Conservation (phyloP, 1,140 invertebrate genomes). For the Procambarus clarkii region DNA sequence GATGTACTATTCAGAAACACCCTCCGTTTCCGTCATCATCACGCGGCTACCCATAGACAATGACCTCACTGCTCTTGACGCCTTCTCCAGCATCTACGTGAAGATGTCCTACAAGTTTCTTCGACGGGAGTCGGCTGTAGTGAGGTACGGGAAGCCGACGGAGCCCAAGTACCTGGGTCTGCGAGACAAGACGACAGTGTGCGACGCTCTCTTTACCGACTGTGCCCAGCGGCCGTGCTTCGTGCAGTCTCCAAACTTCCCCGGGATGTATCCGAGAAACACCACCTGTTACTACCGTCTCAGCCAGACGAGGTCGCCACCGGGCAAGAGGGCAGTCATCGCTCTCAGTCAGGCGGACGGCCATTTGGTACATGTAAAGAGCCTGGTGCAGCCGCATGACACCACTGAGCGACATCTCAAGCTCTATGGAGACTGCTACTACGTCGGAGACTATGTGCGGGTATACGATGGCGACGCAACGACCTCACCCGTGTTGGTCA, state of each 20-base stretch:
- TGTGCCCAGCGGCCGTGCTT: conserved; percentile 91
- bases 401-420: conserved; percentile 76
- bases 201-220: conserved; percentile 90
- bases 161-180: conserved; percentile 78
- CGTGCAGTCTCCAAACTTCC: conserved; percentile 90
- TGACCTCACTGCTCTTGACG: conserved; percentile 71
- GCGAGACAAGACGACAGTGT: conserved; percentile 84
- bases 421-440: conserved; percentile 88
- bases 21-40: conserved; percentile 85
- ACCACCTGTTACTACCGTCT: conserved; percentile 88
- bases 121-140: conserved; percentile 84
- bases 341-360: conserved; percentile 59
- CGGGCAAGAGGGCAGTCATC: conserved; percentile 66
- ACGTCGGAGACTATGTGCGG: conserved; percentile 91
- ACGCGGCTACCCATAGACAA: conserved; percentile 67
- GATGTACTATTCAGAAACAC: conserved; percentile 89
- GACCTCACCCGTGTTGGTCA: conserved; percentile 89
- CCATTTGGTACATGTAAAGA: conserved; percentile 71
- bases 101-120: conserved; percentile 86
- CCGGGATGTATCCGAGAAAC: conserved; percentile 89
- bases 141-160: conserved; percentile 82
- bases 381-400: conserved; percentile 59
- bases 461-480: conserved; percentile 94
- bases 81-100: conserved; percentile 73
- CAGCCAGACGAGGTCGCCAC: conserved; percentile 82